phyloP scores from a whole-genome alignment of 2,888 invertebrate species.

The Chydorus sphaericus region DNA sequence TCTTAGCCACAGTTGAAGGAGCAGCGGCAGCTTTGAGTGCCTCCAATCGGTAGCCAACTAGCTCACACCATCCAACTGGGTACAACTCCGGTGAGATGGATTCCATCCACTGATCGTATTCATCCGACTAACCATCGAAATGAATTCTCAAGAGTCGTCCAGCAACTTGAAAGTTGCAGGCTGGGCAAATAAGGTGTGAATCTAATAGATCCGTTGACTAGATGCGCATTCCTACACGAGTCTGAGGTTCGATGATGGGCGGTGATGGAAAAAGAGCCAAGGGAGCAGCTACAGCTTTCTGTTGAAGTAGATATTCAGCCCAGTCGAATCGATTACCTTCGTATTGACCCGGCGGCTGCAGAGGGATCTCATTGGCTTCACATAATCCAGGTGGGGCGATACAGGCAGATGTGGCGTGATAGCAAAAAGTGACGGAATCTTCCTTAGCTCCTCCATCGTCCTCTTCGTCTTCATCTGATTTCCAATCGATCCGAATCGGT shows the following conservation, averaged over 20 bases:
- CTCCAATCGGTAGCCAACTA: conserved; percentile 80
- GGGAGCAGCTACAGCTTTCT: conserved; percentile 53
- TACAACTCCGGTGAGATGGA: conserved; percentile 92
- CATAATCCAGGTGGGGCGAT: conserved; percentile 94
- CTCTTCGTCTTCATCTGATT: conserved; percentile 66
- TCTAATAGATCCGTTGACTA: conserved; percentile 97
- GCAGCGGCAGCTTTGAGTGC: too few relatives aligned
- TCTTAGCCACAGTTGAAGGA: too few relatives aligned
- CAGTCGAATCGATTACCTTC: conserved; percentile 58
- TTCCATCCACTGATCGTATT: conserved; percentile 96
- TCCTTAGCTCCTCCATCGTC: conserved; percentile 45
- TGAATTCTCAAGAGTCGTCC: conserved; percentile 78
- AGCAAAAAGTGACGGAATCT: conserved; percentile 92
- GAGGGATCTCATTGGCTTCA: conserved; percentile 57
- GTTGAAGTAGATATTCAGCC: conserved; percentile 50
- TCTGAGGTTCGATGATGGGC: too few relatives aligned
- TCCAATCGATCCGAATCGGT: too few relatives aligned
- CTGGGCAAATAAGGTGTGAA: conserved; percentile 87
- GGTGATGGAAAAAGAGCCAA: conserved; percentile 62
- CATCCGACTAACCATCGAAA: conserved; percentile 96
- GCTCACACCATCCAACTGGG: conserved; percentile 91
- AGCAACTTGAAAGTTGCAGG: conserved; percentile 76
- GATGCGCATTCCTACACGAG: conserved; percentile 86
- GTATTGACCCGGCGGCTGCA: conserved; percentile 72
- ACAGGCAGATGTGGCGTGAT: conserved; percentile 83